Conservation (phyloP, 2,888 invertebrate genomes). For the Ptycholaimellus sp. region DNA sequence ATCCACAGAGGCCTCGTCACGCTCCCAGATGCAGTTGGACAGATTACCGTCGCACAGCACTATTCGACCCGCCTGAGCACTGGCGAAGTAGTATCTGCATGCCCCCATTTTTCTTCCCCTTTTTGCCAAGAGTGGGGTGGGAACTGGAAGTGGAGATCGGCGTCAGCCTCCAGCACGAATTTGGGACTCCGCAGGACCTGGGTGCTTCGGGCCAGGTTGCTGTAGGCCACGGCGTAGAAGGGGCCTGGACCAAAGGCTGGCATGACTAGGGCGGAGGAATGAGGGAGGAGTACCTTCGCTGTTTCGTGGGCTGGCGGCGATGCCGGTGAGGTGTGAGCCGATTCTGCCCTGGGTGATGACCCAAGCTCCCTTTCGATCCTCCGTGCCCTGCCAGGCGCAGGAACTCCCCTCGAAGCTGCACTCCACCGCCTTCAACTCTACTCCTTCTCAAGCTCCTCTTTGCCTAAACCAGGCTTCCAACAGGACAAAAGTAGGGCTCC, state of each 20-base stretch:
- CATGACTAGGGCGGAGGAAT: no score
- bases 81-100: conserved; percentile 3
- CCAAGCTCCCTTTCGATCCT: conserved; percentile 2
- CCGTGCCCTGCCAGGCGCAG: conserved; percentile 1
- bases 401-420: conserved; percentile 2
- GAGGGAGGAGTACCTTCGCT: no score
- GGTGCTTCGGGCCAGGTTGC: neutral
- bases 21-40: conserved; percentile 4
- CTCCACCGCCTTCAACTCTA: no score
- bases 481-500: neutral
- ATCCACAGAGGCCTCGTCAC: neutral
- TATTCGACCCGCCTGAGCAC: conserved; percentile 1
- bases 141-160: no score
- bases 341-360: conserved; percentile 2
- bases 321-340: conserved; percentile 1
- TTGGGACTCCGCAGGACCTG: conserved; percentile 1
- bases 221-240: conserved; percentile 4
- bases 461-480: no score
- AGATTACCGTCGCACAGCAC: conserved; percentile 3
- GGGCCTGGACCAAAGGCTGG: conserved; percentile 1
- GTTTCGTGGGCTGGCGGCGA: no score
- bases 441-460: no score
- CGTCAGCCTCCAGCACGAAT: no score
- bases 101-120: neutral
- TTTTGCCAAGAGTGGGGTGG: neutral